Conservation (phyloP, 2,888 invertebrate species). For the Scaptomyza flava region DNA sequence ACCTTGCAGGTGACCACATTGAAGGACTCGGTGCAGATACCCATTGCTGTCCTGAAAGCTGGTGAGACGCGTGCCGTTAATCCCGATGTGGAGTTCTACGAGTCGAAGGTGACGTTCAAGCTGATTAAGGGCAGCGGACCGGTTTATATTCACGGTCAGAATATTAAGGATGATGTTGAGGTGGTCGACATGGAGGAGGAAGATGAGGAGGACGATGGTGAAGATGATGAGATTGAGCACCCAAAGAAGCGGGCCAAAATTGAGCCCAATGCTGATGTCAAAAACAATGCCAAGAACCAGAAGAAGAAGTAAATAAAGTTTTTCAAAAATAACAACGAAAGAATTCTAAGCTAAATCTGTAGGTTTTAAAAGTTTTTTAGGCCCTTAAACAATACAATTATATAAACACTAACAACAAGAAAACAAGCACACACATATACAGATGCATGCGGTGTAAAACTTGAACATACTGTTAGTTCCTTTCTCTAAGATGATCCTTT, state of each 20-base stretch:
- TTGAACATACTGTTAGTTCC: constrained; percentile 69
- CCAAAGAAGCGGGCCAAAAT: constrained; percentile 92
- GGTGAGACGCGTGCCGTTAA: constrained; percentile 91
- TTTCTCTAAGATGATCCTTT: constrained; percentile 49
- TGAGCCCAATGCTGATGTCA: constrained; percentile 89
- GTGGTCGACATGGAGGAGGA: constrained; percentile 93
- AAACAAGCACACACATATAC: constrained; percentile 2
- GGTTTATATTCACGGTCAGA: constrained; percentile 93
- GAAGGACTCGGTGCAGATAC: constrained; percentile 91
- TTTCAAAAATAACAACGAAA: constrained; percentile 8
- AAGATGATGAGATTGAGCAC: constrained; percentile 90
- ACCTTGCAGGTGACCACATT: constrained; percentile 81
- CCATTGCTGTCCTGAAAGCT: constrained; percentile 92
- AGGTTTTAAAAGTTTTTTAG: constrained; percentile 72
- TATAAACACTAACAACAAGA: constrained; percentile 29
- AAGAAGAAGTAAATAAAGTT: constrained; percentile 85
- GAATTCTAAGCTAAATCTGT: constrained; percentile 62
- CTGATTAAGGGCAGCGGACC: constrained; percentile 91
- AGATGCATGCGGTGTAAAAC: constrained; percentile 38
- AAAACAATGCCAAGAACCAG: constrained; percentile 90
- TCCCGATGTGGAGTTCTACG: constrained; percentile 93
- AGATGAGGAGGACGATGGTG: constrained; percentile 89
- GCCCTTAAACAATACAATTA: constrained; percentile 62
- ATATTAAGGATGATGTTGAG: constrained; percentile 92
- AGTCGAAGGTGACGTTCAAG: constrained; percentile 93